phyloP scores from a whole-genome alignment of 2,888 invertebrate genomes.

The Eustalomyia histrio region DNA sequence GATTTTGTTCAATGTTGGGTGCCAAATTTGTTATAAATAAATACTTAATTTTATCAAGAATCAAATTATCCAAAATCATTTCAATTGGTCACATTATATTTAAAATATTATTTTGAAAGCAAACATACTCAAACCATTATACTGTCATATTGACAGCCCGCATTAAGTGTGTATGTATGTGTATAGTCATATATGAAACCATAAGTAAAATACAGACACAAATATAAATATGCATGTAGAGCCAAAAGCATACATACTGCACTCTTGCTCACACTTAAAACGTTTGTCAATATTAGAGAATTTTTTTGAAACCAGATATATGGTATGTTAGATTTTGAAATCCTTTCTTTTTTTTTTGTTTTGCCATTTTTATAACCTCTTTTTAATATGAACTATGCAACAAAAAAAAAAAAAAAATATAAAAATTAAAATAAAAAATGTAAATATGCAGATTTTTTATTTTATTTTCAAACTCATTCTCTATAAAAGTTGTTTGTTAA shows the following conservation, averaged over 20 bases:
- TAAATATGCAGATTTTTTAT: constrained; percentile 33
- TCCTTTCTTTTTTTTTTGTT: constrained; percentile 16
- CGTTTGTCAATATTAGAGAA: constrained; percentile 34
- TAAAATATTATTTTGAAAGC: constrained; percentile 12
- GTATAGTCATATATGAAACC: constrained; percentile 17
- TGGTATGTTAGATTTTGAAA: constrained; percentile 5
- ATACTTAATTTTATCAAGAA: too few species aligned
- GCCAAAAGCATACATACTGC: constrained; percentile 10
- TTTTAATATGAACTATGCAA: constrained; percentile 19
- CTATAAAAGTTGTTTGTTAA: constrained; percentile 52
- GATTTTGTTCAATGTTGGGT: too few species aligned
- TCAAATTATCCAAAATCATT: background rate
- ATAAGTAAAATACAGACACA: constrained; percentile 56
- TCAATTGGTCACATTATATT: background rate
- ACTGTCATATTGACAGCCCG: constrained; percentile 62
- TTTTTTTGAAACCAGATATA: constrained; percentile 3
- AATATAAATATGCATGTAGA: constrained; percentile 53
- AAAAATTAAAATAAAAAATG: too few species aligned
- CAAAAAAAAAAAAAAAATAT: background rate
- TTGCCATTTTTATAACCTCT: constrained; percentile 46
- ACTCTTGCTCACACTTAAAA: constrained; percentile 33
- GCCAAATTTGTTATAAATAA: too few species aligned
- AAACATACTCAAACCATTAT: constrained; percentile 47
- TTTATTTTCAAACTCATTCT: constrained; percentile 24
- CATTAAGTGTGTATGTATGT: constrained; percentile 45